Conservation (phyloP, 2,797 vertebrate species). For the Melanogrammus aeglefinus region DNA sequence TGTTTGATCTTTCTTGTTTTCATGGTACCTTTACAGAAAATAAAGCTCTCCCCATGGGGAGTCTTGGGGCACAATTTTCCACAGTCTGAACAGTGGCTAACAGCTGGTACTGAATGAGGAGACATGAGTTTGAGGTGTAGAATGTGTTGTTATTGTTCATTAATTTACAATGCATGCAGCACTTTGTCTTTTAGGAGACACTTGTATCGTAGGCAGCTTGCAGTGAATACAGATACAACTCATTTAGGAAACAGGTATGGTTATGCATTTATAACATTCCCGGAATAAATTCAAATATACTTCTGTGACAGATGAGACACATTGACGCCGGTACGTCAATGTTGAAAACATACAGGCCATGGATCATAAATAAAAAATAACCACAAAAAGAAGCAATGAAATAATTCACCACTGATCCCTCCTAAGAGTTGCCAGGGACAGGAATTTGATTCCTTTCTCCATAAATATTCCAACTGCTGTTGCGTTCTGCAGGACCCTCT, state of each 20-base stretch:
- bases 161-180: neutral
- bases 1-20: neutral
- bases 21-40: neutral
- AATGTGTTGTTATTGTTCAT: neutral
- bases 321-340: neutral
- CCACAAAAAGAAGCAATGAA: constrained; percentile 28
- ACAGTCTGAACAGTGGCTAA: neutral
- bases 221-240: neutral
- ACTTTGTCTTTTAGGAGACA: neutral
- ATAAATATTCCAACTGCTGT: constrained; percentile 63
- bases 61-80: neutral
- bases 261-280: neutral
- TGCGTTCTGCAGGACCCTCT: constrained; percentile 53
- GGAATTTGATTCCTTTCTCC: constrained; percentile 47
- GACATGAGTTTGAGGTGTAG: neutral
- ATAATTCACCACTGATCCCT: constrained; percentile 17
- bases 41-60: neutral
- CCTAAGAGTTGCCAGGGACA: constrained; percentile 1
- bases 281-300: neutral
- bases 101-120: neutral
- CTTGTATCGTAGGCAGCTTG: neutral
- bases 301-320: neutral
- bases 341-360: constrained; percentile 9
- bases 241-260: neutral
- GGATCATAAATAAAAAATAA: constrained; percentile 37